Evolutionary conservation across 1,140 invertebrate genomes (phyloP).

Genomic region (Steinernema khuongi): DNA sequence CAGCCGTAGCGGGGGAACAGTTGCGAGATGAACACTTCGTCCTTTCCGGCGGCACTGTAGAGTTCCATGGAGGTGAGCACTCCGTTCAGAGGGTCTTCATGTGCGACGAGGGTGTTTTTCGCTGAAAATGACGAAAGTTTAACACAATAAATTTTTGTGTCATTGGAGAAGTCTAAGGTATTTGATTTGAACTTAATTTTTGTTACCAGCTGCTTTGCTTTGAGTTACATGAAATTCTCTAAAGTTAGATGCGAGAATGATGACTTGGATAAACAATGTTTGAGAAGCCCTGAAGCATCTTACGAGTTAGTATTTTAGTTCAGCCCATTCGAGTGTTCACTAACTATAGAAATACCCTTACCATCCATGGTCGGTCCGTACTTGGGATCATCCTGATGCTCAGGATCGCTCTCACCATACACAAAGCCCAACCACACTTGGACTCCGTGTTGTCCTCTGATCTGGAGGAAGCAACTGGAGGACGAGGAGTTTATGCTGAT

Average conservation of each 20-base stretch:
- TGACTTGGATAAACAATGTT: no score
- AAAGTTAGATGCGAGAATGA: no score
- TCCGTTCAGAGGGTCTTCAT: background rate
- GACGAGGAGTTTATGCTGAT: background rate
- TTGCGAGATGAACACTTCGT: background rate
- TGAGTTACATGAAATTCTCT: no score
- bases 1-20: constrained; percentile 23
- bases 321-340: no score
- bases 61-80: background rate
- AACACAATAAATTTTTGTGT: no score
- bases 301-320: no score
- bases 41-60: background rate
- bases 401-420: background rate
- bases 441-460: background rate
- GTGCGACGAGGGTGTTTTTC: background rate
- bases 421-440: background rate
- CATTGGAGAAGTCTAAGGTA: no score
- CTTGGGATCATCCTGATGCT: background rate
- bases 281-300: no score
- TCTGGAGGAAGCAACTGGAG: background rate
- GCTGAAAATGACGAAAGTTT: no score
- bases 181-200: no score
- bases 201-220: no score
- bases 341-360: no score
- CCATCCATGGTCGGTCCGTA: background rate